Evolutionary conservation across 2,113 vertebrate species (phyloP).

Genomic region (Falcunculus frontatus): DNA sequence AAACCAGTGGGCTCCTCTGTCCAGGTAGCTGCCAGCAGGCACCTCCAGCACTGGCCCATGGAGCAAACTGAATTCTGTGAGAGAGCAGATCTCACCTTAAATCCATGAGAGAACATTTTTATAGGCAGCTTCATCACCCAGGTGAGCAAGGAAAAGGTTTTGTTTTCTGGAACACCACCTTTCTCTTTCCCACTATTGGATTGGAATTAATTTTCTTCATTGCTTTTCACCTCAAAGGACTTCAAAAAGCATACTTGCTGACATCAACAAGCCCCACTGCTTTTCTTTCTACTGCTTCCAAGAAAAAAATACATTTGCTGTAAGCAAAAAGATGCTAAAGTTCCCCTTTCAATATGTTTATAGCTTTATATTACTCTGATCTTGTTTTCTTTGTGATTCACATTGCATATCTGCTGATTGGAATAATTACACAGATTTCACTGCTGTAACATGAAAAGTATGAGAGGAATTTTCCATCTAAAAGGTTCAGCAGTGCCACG

Average conservation of each 20-base stretch:
- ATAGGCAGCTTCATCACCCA: accelerated
- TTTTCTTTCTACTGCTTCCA: slow-evolving; percentile 1
- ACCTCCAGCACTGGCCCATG: not conserved
- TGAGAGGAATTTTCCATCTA: slow-evolving; percentile 34
- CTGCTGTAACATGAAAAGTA: not conserved
- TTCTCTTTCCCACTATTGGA: not conserved
- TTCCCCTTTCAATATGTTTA: not conserved
- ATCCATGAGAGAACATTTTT: not conserved
- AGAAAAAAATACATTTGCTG: not conserved
- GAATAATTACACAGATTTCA: slow-evolving; percentile 15
- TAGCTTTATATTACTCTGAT: not conserved
- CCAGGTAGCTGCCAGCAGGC: not conserved
- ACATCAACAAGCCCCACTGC: not conserved
- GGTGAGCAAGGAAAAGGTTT: not conserved
- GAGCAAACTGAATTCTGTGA: not conserved
- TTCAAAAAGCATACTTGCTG: not conserved
- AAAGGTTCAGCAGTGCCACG: not conserved
- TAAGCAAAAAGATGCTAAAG: not conserved
- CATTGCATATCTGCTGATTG: not conserved
- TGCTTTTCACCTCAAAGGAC: not conserved
- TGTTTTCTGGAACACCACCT: not conserved
- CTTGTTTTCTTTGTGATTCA: slow-evolving; percentile 20
- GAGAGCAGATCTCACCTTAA: not conserved
- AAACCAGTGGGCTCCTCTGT: not conserved
- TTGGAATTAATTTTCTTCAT: not conserved